phyloP scores from a whole-genome alignment of 2,888 invertebrate genomes.

The Melieria picta region DNA sequence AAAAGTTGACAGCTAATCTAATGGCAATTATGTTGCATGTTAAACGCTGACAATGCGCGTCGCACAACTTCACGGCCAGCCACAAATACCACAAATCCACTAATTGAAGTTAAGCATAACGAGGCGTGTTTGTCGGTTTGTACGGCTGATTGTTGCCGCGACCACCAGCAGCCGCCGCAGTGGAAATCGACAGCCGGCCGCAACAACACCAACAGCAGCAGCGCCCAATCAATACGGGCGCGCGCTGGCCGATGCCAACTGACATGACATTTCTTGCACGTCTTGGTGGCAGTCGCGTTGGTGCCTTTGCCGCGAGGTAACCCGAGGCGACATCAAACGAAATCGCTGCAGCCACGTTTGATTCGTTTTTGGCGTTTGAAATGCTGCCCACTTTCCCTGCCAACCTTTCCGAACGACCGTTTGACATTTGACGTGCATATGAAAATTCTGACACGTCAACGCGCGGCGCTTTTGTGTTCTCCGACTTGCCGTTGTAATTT shows the following conservation, averaged over 20 bases:
- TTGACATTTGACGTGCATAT: constrained; percentile 65
- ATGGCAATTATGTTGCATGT: constrained; percentile 52
- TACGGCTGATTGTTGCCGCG: neutral
- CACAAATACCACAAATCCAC: constrained; percentile 26
- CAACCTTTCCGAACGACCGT: constrained; percentile 25
- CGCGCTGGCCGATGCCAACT: too few relatives aligned
- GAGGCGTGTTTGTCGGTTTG: neutral
- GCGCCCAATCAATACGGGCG: too few relatives aligned
- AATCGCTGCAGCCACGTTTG: constrained; percentile 32
- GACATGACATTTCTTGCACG: too few relatives aligned
- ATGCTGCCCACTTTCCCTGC: too few relatives aligned
- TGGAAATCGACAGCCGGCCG: too few relatives aligned
- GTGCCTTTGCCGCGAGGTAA: constrained; percentile 32
- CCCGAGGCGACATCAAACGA: constrained; percentile 50
- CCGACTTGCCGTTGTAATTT: constrained; percentile 16
- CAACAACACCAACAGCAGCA: too few relatives aligned
- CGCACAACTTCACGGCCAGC: neutral
- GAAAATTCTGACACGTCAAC: constrained; percentile 67
- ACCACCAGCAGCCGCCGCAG: neutral
- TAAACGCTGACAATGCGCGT: constrained; percentile 14
- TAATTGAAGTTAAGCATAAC: constrained; percentile 60
- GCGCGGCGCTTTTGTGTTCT: constrained; percentile 43
- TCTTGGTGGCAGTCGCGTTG: too few relatives aligned
- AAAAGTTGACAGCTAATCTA: constrained; percentile 60
- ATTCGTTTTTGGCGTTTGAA: too few relatives aligned